Evolutionary conservation across 2,797 vertebrate genomes (phyloP), one percentile per base, ranked within the genome.

Genomic region (Poliocrania exsul): DNA sequence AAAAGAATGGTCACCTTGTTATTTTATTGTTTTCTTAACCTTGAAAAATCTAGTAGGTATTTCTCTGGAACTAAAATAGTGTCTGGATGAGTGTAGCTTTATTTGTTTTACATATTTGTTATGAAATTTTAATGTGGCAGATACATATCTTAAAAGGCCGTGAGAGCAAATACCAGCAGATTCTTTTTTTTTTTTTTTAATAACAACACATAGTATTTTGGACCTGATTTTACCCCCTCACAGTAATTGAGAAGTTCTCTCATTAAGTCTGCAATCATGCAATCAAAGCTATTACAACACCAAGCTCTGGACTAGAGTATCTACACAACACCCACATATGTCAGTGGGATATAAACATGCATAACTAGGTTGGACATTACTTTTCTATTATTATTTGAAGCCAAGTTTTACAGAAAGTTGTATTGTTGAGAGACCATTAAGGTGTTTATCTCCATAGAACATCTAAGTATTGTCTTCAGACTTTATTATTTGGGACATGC

Each of bases 391-490:
- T 86, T 90, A 96, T 79, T 90, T 95, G 86, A 95, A 77, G 87
- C 93, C 84, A 93, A 11, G 77, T 84, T 96, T 93, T 86, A 81
- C 60, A 84, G 74, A 93, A 84, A 42, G 28, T 64, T 86, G 54
- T 71, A 53, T 69, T 80, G 16, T 81, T 93, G 88, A 94, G 72
- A 92, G 64, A 88, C 40, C 49, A 58, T 75, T 81, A 81, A 90
- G 66, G 92, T 92, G 75, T 91, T 96, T 95, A 72, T 87, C 80
- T 95, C 85, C 72, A 92, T 89, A 92, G 75, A 89, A 90, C 47
- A 81, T 66, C 89, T 69, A 91, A 78, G 82, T 82, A 84, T 42
- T 86, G 29, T 74, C 87, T 95, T 86, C 61, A 92, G 66, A 83
- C 37, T 72, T 40, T 93, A 31, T 80, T 95, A 60, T 93, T 95